Evolutionary conservation across 2,797 vertebrate species (phyloP), one percentile per base, ranked within the genome.

Genomic region (Tadarida brasiliensis): DNA sequence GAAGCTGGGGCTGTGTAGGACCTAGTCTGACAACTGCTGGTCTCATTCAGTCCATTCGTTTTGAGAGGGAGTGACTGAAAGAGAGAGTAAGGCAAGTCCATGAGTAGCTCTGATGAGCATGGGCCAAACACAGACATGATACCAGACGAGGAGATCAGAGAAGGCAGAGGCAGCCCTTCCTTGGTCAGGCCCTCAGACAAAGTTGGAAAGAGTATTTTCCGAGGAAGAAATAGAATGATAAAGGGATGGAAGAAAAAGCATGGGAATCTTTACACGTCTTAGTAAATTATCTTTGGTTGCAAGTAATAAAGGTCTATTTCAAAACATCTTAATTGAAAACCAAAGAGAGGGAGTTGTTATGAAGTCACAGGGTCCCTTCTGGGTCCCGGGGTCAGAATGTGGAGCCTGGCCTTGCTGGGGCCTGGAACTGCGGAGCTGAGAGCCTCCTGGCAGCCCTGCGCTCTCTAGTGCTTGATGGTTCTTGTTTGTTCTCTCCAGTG

Each of bases 271-370:
- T 94, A 61, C 19, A 7, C 17, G 67, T 68, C 49, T 87, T 87
- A 57, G 44, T 86, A 51, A 86, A 33, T 74, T 59, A 51, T 90
- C 51, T 87, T 95, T 94, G 85, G 63, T 54, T 92, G 57, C 49
- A 90, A 77, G 33, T 73, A 67, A 16, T 47, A n/a, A 73, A 56
- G 44, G 24, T 47, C 39, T 47, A 22, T 90, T 82, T 92, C 33
- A 86, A 35, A 83, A 54, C 14, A 59, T 84, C 54, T 76, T 80
- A 80, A 54, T 76, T 78, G 49, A 90, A 93, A 87, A 65, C 24
- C 28, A 74, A 57, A 63, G 65, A 16, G 91, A 77, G 28, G 44
- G 28, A 33, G 54, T 54, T 87, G 17, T 49, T 78, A 16, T 20
- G n/a, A 87, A 87, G 67, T 73, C 28, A 56, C 47, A 39, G 65